Base-by-base conservation (phyloP, 2,888 invertebrate species). In the Eupithecia insigniata region DNA sequence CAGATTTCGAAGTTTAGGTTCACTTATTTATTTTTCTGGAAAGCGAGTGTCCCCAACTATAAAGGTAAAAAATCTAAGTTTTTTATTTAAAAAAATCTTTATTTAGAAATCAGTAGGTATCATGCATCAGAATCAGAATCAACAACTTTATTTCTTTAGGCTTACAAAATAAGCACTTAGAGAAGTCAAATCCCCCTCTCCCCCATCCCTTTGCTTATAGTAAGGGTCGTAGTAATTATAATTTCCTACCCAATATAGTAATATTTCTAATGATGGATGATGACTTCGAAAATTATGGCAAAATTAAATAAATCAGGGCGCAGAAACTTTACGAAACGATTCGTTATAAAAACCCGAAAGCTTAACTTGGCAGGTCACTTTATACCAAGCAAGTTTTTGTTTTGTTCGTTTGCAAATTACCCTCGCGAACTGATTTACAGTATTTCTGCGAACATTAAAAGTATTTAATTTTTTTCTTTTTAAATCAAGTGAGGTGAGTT, bases 1-100 rank as follows among this genome's bases (percentile, higher is more conserved):
- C 85, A 89, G 83, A 86, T 85, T 83, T 83, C 80, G 69, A 77
- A 79, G 76, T 84, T 80, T 79, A 83, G 81, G 81, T 80, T 78
- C 80, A 81, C 78, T 77, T 82, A 81, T 85, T 82, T 86, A 81
- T 84, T 85, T 81, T 81, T 76, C 75, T 74, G 76, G 76, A 77
- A 80, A 75, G 68, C 65, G 70, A 73, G 66, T 74, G 69, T 70
- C 72, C 65, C 65, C 39, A 66, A 58, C 62, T 67, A 26, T 14
- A 7, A 6, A 70, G 69, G 76, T 71, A 75, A 76, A 73, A 73
- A 70, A n/a, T n/a, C n/a, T n/a, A n/a, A n/a, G n/a, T n/a, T n/a
- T n/a, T n/a, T n/a, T n/a, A n/a, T n/a, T n/a, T n/a, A n/a, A n/a
- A n/a, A n/a, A n/a, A n/a, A n/a, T n/a, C n/a, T n/a, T n/a, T n/a